Base-by-base conservation (phyloP, 1,140 invertebrate genomes). In the Pissodes strobi region DNA sequence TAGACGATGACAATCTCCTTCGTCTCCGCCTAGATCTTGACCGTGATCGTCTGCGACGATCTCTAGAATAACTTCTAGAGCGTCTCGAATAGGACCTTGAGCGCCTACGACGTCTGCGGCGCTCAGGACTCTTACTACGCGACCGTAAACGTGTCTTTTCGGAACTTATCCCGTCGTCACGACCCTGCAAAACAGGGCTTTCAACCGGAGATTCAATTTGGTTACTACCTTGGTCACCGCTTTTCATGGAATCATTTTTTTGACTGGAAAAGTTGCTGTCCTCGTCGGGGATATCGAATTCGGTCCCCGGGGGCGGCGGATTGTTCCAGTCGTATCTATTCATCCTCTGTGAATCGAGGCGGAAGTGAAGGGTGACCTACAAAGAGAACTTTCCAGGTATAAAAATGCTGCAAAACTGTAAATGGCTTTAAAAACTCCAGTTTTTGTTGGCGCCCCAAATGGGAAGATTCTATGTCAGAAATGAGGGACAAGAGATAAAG, bases 321-420 rank as follows among this genome's bases (percentile, higher is more conserved):
- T 74, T 74, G 64, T 73, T 67, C 74, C 74, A 77, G 52, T 46
- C 38, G 27, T 43, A 64, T 13, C 25, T 23, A 68, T 72, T 77
- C 76, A 77, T 77, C 65, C 69, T n/a, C 64, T 74, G 57, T 62
- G 51, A 51, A 71, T 68, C 53, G 55, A 59, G 66, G 63, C 71
- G n/a, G 45, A 37, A 22, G 17, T 53, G 59, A 21, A 46, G 8
- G 63, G 68, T 66, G 46, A 57, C 76, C 74, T 74, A 76, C 77
- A 74, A 77, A 78, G 71, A 78, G 76, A 78, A 75, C 64, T 76
- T 78, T 77, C 71, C 74, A 78, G 74, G 74, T 77, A 77, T 77
- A 77, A 48, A 66, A 74, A 72, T 70, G 66, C 72, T 69, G 71
- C 64, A 71, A 66, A 38, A 69, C 49, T 38, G 37, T 37, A 61